Evolutionary conservation across 1,140 invertebrate genomes (phyloP), one percentile per base, ranked within the genome.

Genomic region (Drosophila repletoides): DNA sequence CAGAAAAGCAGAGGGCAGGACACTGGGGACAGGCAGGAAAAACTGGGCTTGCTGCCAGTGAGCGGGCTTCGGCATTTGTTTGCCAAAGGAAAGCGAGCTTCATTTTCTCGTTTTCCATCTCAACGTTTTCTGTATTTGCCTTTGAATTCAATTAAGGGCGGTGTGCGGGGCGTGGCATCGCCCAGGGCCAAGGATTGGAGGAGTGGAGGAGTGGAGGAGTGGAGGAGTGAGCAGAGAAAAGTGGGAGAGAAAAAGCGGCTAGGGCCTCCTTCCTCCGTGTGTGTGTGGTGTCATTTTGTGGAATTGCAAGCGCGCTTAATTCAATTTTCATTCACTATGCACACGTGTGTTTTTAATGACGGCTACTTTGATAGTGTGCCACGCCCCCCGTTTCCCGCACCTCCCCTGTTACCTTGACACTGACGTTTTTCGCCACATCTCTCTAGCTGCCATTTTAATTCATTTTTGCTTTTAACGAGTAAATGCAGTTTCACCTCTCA

Each of bases 81-180:
- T 76, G 68, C 61, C 46, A 68, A 72, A 72, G 58, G 46, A 51
- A 33, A 51, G 46, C 46, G 46, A 51, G 68, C 63, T 51, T 31
- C 71, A 67, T 63, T 73, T 58, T 58, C 53, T 45, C 53, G 29
- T 45, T 58, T 58, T 31, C 38, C 71, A 41, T 53, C 36, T 56
- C 48, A 31, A 29, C 48, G 28, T 48, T 52, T 49, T 33, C 51
- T 58, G 26, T 66, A 66, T 69, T 52, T 61, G 58, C 59, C 59
- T 74, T 76, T 67, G 75, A 79, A 79, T 79, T 79, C 75, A 79
- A 79, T 79, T 79, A 73, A 36, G 51, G 61, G 43, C 31, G 36
- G 7, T 3, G 41, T 10, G 31, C 12, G 43, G 14, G 31, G 55
- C 9, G 29, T 26, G 31, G 56, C n/a, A n/a, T n/a, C n/a, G n/a